Evolutionary conservation across 2,113 vertebrate species (phyloP).

Genomic region (Pseudolaguvia tuberculata): DNA sequence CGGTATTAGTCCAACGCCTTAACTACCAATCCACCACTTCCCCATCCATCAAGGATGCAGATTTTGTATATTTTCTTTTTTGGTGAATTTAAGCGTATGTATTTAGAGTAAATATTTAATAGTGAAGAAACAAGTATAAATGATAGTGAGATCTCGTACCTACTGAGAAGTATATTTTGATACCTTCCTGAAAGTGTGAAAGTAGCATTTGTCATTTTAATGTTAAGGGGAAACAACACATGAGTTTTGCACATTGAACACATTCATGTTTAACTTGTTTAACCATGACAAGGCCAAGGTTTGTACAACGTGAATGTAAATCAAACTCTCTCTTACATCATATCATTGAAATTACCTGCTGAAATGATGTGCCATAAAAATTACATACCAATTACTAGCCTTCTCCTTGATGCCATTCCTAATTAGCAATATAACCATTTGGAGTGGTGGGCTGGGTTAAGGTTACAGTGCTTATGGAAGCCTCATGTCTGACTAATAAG

Average conservation of each 20-base stretch:
- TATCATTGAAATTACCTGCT: constrained; percentile 2
- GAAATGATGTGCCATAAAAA: not conserved
- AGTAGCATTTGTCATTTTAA: not conserved
- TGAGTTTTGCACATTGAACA: not conserved
- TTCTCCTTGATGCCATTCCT: not conserved
- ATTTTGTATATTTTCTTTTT: too few species aligned
- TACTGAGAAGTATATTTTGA: not conserved
- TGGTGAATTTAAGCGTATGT: too few species aligned
- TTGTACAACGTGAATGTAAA: not conserved
- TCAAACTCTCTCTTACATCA: not conserved
- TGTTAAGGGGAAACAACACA: not conserved
- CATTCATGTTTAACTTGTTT: not conserved
- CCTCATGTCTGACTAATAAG: not conserved
- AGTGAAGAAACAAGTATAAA: too few species aligned
- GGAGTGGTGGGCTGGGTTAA: not conserved
- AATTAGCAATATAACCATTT: constrained; percentile 4
- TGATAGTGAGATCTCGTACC: not conserved
- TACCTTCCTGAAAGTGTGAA: not conserved
- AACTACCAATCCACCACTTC: too few species aligned
- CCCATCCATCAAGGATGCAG: not conserved
- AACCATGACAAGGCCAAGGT: not conserved
- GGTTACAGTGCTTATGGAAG: not conserved
- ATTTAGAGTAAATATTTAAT: too few species aligned
- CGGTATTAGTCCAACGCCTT: too few species aligned
- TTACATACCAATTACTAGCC: not conserved